Conservation (phyloP, 2,113 vertebrate species). For the Macroglossus sobrinus region DNA sequence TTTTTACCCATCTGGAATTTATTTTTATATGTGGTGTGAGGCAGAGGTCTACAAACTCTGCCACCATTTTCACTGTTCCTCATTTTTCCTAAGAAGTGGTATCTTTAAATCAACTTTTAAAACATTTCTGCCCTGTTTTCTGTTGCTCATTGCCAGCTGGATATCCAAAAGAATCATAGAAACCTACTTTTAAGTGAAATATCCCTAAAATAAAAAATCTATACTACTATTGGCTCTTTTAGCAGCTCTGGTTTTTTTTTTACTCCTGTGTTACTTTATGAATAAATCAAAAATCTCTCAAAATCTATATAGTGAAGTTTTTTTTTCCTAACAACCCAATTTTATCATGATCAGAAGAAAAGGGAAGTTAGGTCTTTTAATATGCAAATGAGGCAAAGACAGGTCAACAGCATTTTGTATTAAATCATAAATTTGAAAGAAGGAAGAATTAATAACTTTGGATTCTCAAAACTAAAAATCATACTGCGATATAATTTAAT, state of each 20-base stretch:
- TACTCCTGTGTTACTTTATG: conserved; percentile 4
- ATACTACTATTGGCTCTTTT: not conserved
- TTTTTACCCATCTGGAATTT: conserved; percentile 35
- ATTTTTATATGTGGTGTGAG: conserved; percentile 35
- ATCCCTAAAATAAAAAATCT: conserved; percentile 38
- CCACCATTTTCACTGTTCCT: not conserved
- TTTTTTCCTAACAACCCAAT: not conserved
- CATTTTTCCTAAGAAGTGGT: not conserved
- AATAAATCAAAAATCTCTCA: conserved; percentile 1
- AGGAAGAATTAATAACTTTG: not conserved
- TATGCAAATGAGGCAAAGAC: not conserved
- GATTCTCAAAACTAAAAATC: conserved; percentile 36
- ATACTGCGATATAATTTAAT: not conserved
- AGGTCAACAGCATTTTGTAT: not conserved
- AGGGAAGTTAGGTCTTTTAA: not conserved
- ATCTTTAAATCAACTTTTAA: conserved; percentile 6
- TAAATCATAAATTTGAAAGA: conserved; percentile 11
- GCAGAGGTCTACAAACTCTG: conserved; percentile 16
- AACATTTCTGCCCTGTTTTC: not conserved
- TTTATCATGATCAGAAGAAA: not conserved
- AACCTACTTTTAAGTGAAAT: conserved; percentile 36
- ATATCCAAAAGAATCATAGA: conserved; percentile 39
- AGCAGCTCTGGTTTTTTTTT: not conserved
- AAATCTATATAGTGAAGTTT: conserved; percentile 4
- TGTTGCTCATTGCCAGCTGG: not conserved